Conservation (phyloP, 2,797 vertebrate genomes). For the Pyrocephalus nanus region DNA sequence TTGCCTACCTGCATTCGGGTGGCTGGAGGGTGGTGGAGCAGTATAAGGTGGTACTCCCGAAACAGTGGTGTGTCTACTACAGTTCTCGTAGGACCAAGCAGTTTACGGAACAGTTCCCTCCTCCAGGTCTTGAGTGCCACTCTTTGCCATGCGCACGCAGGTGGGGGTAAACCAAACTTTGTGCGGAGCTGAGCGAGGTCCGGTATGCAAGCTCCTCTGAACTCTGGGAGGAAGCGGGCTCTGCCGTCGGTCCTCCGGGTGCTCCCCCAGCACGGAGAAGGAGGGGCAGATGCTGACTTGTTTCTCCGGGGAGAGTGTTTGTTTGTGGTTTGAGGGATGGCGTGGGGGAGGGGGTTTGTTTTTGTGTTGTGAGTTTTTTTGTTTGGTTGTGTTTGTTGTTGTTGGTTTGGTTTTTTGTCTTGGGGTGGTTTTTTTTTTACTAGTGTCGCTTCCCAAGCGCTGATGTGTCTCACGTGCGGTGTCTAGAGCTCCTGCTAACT, state of each 20-base stretch:
- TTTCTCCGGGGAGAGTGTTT: background rate
- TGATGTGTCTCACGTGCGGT: background rate
- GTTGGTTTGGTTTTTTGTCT: too few species aligned
- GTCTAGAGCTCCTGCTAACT: background rate
- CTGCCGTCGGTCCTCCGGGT: background rate
- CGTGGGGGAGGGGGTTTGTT: too few species aligned
- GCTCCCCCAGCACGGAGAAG: fast-evolving
- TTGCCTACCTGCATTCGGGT: background rate
- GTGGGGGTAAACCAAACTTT: background rate
- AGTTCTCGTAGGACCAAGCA: background rate
- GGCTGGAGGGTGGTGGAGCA: too few species aligned
- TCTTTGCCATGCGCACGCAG: background rate
- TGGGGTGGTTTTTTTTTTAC: background rate
- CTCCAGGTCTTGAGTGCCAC: background rate
- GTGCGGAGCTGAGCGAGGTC: background rate
- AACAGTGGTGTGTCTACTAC: fast-evolving
- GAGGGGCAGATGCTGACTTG: background rate
- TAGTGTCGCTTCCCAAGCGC: background rate
- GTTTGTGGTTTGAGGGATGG: background rate
- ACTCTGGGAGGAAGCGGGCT: fast-evolving
- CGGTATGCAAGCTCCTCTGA: fast-evolving
- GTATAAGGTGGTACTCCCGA: fast-evolving
- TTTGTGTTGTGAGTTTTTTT: background rate
- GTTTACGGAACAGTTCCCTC: background rate
- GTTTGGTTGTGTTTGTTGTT: background rate